Base-by-base conservation (phyloP, 2,888 invertebrate genomes). In the Oligia fasciuncula region DNA sequence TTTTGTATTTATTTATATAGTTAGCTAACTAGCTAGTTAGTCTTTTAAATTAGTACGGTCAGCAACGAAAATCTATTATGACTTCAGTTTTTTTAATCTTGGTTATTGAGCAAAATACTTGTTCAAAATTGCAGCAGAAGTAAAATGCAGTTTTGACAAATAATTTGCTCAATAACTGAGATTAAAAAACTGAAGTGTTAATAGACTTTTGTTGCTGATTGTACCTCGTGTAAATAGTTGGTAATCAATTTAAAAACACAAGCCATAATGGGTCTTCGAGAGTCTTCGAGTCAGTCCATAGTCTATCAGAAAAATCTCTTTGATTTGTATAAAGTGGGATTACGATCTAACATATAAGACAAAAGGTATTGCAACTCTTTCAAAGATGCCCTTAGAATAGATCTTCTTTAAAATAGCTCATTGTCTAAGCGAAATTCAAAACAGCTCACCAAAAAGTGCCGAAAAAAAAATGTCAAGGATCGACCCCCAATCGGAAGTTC, bases 381-480 rank as follows among this genome's bases (percentile, higher is more conserved):
- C 11, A 57, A 57, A n/a, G 23, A 57, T 23, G 54, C 19, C 19
- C 8, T 19, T 54, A 57, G 0, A 57, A n/a, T 57, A 3, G 11
- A 57, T 5, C 23, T 49, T 49, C 11, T 60, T 13, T n/a, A 11
- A n/a, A 60, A 60, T 13, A n/a, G 11, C 23, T 13, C n/a, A 19
- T 35, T 66, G 57, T n/a, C n/a, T 57, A 40, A 60, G 13, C 1
- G 29, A 62, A 71, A 72, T 74, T 68, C 43, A 75, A 74, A 82
- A 70, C 66, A 43, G 40, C 51, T 29, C 23, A 17, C 57, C 67
- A 54, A 70, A 1, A 65, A 8, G 19, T 29, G 1, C 1, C 8
- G 29, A 35, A 76, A 74, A n/a, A 69, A 77, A 70, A 73, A 75
- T 43, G 76, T 79, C 77, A 81, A 79, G 80, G 79, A 70, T 80